Base-by-base conservation (phyloP, 2,797 vertebrate species). In the Chaetophractus vellerosus region DNA sequence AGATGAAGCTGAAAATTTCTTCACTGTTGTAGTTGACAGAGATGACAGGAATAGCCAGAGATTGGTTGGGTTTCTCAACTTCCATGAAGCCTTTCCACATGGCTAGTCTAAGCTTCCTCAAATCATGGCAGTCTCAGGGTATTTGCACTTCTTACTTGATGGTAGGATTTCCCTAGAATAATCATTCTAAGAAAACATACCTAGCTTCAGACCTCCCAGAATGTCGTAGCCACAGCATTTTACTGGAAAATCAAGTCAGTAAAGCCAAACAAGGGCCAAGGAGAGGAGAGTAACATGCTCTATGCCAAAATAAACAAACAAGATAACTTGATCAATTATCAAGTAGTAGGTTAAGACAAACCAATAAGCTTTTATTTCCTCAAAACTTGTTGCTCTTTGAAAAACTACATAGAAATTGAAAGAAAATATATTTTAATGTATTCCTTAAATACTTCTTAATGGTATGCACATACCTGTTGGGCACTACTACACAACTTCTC, bases 401-500 rank as follows among this genome's bases (percentile, higher is more conserved):
- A 50, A 86, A 81, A 91, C 68, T 55, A 4, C 15, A 63, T 4
- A 23, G 33, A 19, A 90, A 71, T 78, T 66, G 21, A 84, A 79
- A 45, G 10, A 41, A 74, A 71, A 33, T 66, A n/a, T 28, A 63
- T 88, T 92, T 45, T 18, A 45, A 72, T 91, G 90, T 74, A 69
- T 94, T 88, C n/a, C 79, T 79, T 87, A 91, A 61, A 48, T 41
- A 57, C 8, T 88, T 61, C 50, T 55, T 89, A 64, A 64, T 21
- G 15, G 16, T 21, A 38, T 4, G 16, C 9, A 1, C 48, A 18
- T 0, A 9, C n/a, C 36, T 45, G 0, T 24, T 26, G n/a, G n/a
- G 21, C 31, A 74, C 23, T 28, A 48, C 18, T 28, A 48, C 18
- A 45, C 12, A 81, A 11, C 16, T 91, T 48, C 55, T 52, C 64